These are phyloP conservation scores for Rhogogaster chlorosoma DNA, from an alignment of 2,888 invertebrate species.

Conservation along the genomic window DNA sequence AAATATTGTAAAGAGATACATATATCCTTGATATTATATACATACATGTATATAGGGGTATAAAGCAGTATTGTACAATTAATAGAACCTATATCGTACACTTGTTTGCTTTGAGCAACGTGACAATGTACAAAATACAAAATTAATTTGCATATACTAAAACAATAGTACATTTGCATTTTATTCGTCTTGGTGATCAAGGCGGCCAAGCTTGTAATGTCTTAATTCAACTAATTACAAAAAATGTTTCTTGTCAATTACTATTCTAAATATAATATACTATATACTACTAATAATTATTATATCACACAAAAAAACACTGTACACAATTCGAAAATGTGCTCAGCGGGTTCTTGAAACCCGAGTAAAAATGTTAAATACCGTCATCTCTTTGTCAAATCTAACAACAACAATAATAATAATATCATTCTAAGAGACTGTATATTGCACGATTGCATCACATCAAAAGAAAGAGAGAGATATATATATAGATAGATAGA, in stretches of 20 bases:
- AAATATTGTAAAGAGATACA: slow-evolving; percentile 5
- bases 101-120: slow-evolving; percentile 38
- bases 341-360: background rate
- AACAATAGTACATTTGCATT: background rate
- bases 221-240: background rate
- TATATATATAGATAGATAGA: too few relatives aligned
- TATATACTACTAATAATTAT: background rate
- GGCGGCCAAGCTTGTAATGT: background rate
- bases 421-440: background rate
- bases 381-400: background rate
- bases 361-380: background rate
- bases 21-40: background rate
- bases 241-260: background rate
- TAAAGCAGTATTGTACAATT: slow-evolving; percentile 56
- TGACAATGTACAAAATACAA: background rate
- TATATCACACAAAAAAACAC: background rate
- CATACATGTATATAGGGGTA: background rate
- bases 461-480: slow-evolving; percentile 14
- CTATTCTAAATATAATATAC: background rate
- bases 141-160: background rate
- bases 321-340: slow-evolving; percentile 5
- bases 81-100: slow-evolving; percentile 28
- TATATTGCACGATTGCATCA: slow-evolving; percentile 48
- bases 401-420: background rate
- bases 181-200: background rate